These are phyloP conservation scores for Poeciliopsis paucimaculata DNA, from an alignment of 2,797 vertebrate genomes.

Conservation along the genomic window DNA sequence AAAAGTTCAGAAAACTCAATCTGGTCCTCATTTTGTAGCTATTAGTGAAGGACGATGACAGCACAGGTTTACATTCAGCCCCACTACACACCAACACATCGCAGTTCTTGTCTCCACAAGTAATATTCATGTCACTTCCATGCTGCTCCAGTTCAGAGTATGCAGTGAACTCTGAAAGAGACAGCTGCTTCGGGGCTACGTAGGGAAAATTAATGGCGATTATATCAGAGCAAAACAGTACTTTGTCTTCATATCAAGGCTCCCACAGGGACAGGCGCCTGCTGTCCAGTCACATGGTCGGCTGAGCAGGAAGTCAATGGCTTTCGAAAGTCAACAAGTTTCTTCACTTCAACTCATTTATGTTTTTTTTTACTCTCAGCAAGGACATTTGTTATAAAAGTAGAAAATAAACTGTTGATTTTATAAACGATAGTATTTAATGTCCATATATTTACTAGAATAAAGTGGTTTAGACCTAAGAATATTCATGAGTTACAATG, in stretches of 20 bases:
- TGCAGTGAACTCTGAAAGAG: constrained; percentile 25
- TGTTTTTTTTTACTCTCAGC: neutral
- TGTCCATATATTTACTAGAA: neutral
- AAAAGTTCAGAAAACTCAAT: neutral
- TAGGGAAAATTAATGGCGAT: constrained; percentile 25
- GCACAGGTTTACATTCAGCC: neutral
- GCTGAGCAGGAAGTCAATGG: constrained; percentile 41
- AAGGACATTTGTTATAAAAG: neutral
- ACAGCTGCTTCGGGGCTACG: constrained; percentile 16
- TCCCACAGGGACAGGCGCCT: constrained; percentile 18
- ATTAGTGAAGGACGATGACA: neutral
- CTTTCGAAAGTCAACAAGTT: constrained; percentile 20
- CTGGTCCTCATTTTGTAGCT: neutral
- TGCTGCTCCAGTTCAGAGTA: neutral
- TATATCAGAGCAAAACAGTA: constrained; percentile 56
- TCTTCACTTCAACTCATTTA: neutral
- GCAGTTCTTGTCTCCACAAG: neutral
- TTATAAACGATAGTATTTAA: too few species aligned
- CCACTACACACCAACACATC: neutral
- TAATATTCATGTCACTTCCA: neutral
- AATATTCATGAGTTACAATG: neutral
- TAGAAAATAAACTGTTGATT: neutral
- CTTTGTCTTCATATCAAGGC: constrained; percentile 26
- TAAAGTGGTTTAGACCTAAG: neutral
- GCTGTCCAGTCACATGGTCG: constrained; percentile 42